Evolutionary conservation across 2,797 vertebrate species (phyloP).

Genomic region (Myotis planiceps): DNA sequence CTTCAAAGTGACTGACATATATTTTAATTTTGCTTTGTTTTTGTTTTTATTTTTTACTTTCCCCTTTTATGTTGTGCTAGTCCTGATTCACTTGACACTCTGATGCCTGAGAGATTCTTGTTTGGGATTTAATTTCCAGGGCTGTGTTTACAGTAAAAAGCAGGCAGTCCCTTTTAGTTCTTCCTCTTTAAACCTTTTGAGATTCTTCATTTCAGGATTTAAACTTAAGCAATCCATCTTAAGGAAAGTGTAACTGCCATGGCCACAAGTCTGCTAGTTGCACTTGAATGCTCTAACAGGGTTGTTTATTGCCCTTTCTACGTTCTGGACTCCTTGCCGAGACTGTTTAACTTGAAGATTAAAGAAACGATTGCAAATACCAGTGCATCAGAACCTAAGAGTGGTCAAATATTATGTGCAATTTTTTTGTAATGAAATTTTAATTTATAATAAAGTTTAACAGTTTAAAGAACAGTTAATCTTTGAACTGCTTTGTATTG

Average conservation of each 20-base stretch:
- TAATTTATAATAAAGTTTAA: conserved; percentile 95
- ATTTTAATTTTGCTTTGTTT: conserved; percentile 88
- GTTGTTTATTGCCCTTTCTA: conserved; percentile 88
- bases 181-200: conserved; percentile 87
- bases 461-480: conserved; percentile 90
- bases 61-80: conserved; percentile 87
- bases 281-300: conserved; percentile 91
- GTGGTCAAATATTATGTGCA: conserved; percentile 93
- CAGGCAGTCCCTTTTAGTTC: conserved; percentile 87
- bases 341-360: conserved; percentile 93
- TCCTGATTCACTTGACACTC: conserved; percentile 90
- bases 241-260: conserved; percentile 90
- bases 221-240: conserved; percentile 90
- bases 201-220: conserved; percentile 90
- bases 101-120: conserved; percentile 90
- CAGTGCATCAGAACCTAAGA: conserved; percentile 91
- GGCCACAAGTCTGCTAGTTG: conserved; percentile 90
- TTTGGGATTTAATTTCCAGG: conserved; percentile 88
- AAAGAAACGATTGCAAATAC: conserved; percentile 92
- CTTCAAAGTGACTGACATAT: conserved; percentile 91
- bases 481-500: conserved; percentile 89
- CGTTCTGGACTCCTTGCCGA: conserved; percentile 91
- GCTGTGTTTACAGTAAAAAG: conserved; percentile 90
- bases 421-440: conserved; percentile 93
- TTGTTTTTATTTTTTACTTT: conserved; percentile 84